These are phyloP conservation scores for Rhodinocichla rosea DNA, from an alignment of 2,113 vertebrate genomes.

Conservation along the genomic window DNA sequence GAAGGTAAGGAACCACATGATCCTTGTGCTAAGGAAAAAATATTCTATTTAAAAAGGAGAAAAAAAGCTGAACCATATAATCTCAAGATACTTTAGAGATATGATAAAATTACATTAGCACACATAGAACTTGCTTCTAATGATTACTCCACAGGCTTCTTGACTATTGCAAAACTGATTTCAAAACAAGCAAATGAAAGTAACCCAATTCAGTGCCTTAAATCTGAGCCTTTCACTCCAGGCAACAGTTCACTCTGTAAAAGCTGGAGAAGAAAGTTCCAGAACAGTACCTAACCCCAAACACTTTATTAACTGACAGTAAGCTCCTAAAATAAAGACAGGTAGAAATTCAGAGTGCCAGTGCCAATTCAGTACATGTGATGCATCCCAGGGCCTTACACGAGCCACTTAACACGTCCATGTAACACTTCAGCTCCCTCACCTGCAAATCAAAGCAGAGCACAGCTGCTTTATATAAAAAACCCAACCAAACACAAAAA, in stretches of 20 bases:
- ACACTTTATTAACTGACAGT: neutral
- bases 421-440: neutral
- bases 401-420: neutral
- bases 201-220: neutral
- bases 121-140: neutral
- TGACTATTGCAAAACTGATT: neutral
- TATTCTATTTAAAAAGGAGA: neutral
- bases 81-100: neutral
- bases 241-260: neutral
- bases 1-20: conserved; percentile 86
- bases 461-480: neutral
- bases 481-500: neutral
- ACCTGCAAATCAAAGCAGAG: neutral
- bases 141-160: neutral
- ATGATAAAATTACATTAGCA: neutral
- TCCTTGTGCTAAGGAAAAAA: conserved; percentile 88
- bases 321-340: neutral
- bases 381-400: neutral
- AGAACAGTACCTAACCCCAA: neutral
- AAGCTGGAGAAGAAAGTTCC: neutral
- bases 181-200: neutral
- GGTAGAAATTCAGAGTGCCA: neutral
- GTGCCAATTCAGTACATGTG: neutral
- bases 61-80: neutral
- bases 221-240: neutral